Conservation (phyloP, 2,888 invertebrate genomes). For the Morinoia aosen region DNA sequence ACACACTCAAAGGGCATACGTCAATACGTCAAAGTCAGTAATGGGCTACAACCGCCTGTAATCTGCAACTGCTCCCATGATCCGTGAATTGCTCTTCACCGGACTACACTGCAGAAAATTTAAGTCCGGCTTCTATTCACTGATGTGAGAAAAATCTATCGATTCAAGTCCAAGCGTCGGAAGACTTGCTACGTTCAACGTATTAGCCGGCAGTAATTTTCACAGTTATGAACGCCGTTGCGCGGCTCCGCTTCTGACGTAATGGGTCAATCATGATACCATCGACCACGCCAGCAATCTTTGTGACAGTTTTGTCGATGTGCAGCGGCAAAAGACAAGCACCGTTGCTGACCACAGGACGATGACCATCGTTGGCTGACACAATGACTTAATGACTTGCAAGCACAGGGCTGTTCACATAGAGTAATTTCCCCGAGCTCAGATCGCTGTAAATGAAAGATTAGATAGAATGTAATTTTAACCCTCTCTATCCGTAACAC, state of each 20-base stretch:
- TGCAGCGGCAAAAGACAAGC: not conserved
- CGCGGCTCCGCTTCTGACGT: not conserved
- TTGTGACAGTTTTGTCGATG: not conserved
- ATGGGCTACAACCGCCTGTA: not conserved
- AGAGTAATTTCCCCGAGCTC: too few species aligned
- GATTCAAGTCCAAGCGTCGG: not conserved
- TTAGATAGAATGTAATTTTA: too few species aligned
- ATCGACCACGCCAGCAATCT: not conserved
- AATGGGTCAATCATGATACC: conserved; percentile 23
- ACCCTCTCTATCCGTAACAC: too few species aligned
- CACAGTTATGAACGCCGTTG: conserved; percentile 2
- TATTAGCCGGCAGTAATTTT: not conserved
- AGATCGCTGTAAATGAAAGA: too few species aligned
- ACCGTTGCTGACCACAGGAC: not conserved
- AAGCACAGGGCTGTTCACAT: too few species aligned
- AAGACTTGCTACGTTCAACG: not conserved
- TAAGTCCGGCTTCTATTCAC: not conserved
- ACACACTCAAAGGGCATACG: not conserved
- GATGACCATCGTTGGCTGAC: not conserved
- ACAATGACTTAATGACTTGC: not conserved
- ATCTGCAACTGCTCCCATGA: not conserved
- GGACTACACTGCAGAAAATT: not conserved
- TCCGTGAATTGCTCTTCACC: not conserved
- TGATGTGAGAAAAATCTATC: not conserved
- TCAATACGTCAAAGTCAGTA: not conserved